A percentile compares a stretch with the other conserved stretches of the same genome.
Evolutionary conservation across 2,888 invertebrate genomes (phyloP).

Genomic region (Phengaris arion): DNA sequence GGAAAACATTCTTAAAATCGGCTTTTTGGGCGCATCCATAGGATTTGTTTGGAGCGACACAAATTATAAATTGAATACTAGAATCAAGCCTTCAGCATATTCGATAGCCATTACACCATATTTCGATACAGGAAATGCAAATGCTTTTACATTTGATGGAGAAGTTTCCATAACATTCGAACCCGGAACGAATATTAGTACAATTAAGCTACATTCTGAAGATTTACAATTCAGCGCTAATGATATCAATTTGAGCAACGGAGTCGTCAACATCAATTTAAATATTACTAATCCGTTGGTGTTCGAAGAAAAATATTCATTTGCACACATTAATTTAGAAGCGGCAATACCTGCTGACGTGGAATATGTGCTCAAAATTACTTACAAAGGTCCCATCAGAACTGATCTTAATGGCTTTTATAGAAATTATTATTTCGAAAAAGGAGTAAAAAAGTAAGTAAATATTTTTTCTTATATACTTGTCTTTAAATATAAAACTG

Average conservation of each 20-base stretch:
- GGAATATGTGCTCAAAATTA: constrained; percentile 70
- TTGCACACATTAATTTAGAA: constrained; percentile 69
- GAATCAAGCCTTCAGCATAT: constrained; percentile 75
- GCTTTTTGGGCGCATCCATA: constrained; percentile 46
- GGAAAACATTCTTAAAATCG: constrained; percentile 44
- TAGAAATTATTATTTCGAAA: constrained; percentile 77
- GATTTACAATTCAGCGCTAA: constrained; percentile 52
- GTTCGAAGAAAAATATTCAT: constrained; percentile 64
- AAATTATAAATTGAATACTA: constrained; percentile 61
- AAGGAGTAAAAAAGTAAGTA: constrained; percentile 75
- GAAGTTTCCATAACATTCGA: constrained; percentile 63
- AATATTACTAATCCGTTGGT: constrained; percentile 48
- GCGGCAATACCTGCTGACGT: constrained; percentile 53
- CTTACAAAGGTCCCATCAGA: constrained; percentile 77
- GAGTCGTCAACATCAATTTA: constrained; percentile 44
- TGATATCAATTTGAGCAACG: constrained; percentile 50
- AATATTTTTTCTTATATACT: neutral
- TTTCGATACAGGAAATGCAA: constrained; percentile 62
- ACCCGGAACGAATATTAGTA: constrained; percentile 48
- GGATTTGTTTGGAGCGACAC: constrained; percentile 50
- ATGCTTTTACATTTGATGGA: constrained; percentile 71
- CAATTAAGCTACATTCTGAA: constrained; percentile 66
- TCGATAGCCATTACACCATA: constrained; percentile 74
- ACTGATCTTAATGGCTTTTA: constrained; percentile 81
- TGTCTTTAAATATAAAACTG: too few relatives aligned